Conservation (phyloP, 2,888 invertebrate genomes). For the Gastracanthus pulcherrimus region DNA sequence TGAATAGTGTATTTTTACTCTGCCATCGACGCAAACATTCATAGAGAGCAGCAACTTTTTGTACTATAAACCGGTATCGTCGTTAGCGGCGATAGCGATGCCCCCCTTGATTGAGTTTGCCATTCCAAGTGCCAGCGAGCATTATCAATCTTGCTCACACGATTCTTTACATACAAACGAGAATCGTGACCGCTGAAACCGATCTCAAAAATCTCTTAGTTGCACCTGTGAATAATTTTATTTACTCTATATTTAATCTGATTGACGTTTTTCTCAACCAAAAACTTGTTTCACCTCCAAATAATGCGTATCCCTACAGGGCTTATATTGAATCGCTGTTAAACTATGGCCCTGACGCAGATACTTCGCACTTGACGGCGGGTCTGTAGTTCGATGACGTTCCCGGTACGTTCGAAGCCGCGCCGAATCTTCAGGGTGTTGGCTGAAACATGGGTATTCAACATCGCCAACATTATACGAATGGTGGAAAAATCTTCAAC, state of each 20-base stretch:
- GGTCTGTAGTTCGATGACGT: not conserved
- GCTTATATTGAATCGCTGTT: too few relatives aligned
- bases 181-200: not conserved
- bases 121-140: conserved; percentile 60
- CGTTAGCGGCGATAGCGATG: not conserved
- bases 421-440: too few relatives aligned
- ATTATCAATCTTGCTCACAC: conserved; percentile 63
- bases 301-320: too few relatives aligned
- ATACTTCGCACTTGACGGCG: not conserved
- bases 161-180: conserved; percentile 39
- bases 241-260: conserved; percentile 62
- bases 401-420: too few relatives aligned
- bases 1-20: not conserved
- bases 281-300: too few relatives aligned
- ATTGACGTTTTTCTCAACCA: conserved; percentile 64
- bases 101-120: conserved; percentile 63
- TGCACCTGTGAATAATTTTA: conserved; percentile 59
- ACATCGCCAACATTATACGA: too few relatives aligned
- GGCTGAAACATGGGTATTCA: too few relatives aligned
- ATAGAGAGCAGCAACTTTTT: conserved; percentile 61
- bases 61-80: conserved; percentile 60
- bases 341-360: too few relatives aligned
- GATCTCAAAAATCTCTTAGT: conserved; percentile 12
- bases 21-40: conserved; percentile 63
- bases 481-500: not conserved